These are phyloP conservation scores for Centroberyx gerrardi DNA, from an alignment of 2,797 vertebrate genomes.

Conservation along the genomic window DNA sequence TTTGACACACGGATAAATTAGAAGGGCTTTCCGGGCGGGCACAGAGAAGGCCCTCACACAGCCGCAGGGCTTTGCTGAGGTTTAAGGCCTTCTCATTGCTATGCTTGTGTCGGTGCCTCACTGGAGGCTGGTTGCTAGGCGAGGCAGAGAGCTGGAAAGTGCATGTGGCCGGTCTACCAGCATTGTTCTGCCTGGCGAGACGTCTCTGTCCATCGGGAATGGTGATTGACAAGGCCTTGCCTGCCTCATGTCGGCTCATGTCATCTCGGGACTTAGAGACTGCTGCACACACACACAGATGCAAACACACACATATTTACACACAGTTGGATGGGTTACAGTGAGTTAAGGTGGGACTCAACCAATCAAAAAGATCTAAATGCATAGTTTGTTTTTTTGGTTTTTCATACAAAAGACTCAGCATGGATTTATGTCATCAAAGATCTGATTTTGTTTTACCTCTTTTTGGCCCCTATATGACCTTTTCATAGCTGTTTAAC, in stretches of 20 bases:
- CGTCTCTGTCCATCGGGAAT: conserved; percentile 74
- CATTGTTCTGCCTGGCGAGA: conserved; percentile 83
- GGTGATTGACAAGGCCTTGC: conserved; percentile 76
- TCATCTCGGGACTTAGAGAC: too few relatives aligned
- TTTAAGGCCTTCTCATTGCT: conserved; percentile 62
- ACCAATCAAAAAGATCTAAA: too few relatives aligned
- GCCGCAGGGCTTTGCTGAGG: conserved; percentile 60
- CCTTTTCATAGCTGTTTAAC: neutral
- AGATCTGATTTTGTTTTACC: too few relatives aligned
- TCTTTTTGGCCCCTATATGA: neutral
- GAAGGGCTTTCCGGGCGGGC: conserved; percentile 80
- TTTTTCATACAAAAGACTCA: neutral
- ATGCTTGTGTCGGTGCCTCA: conserved; percentile 62
- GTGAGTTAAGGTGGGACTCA: too few relatives aligned
- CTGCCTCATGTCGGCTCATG: conserved; percentile 58
- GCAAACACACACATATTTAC: neutral
- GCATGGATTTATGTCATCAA: too few relatives aligned
- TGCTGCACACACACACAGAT: conserved; percentile 39
- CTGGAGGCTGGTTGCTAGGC: conserved; percentile 83
- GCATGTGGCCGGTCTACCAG: conserved; percentile 75
- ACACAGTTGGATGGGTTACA: neutral
- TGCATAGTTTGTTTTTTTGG: too few relatives aligned
- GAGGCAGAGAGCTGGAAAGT: conserved; percentile 71
- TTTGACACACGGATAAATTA: conserved; percentile 83
- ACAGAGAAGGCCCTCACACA: conserved; percentile 70